Evolutionary conservation across 2,797 vertebrate genomes (phyloP).

Genomic region (Hemitrygon akajei): DNA sequence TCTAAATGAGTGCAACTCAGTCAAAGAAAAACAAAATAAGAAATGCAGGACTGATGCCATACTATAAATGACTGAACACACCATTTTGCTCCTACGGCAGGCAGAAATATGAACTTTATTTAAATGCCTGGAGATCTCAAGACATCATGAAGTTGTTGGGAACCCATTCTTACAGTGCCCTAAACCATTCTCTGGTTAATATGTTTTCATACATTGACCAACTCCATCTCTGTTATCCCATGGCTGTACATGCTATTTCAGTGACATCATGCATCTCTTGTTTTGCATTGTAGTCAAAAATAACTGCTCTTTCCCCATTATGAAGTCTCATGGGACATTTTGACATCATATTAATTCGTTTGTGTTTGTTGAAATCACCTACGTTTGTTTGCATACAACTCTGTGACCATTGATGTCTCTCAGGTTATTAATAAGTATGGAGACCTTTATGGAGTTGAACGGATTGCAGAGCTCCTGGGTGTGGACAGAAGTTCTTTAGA

Average conservation of each 20-base stretch:
- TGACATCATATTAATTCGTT: background rate
- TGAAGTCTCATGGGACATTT: background rate
- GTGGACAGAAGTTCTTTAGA: conserved; percentile 93
- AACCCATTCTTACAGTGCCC: background rate
- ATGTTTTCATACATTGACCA: background rate
- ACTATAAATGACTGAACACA: background rate
- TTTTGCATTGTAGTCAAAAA: background rate
- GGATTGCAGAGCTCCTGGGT: conserved; percentile 91
- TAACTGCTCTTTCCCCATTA: background rate
- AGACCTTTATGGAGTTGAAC: conserved; percentile 88
- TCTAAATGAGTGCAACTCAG: background rate
- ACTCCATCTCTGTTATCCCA: background rate
- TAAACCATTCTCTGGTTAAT: too few species aligned
- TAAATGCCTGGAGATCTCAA: background rate
- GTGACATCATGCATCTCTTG: background rate
- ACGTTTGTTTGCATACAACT: background rate
- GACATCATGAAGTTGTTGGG: background rate
- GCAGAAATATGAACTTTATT: background rate
- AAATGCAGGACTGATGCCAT: background rate
- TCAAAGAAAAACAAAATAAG: background rate
- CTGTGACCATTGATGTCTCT: conserved; percentile 11
- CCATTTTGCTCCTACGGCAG: background rate
- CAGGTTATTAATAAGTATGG: conserved; percentile 98
- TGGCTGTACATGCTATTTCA: background rate
- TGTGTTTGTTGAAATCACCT: background rate